phyloP scores from a whole-genome alignment of 2,888 invertebrate genomes.

The Pemphredon lugubris region DNA sequence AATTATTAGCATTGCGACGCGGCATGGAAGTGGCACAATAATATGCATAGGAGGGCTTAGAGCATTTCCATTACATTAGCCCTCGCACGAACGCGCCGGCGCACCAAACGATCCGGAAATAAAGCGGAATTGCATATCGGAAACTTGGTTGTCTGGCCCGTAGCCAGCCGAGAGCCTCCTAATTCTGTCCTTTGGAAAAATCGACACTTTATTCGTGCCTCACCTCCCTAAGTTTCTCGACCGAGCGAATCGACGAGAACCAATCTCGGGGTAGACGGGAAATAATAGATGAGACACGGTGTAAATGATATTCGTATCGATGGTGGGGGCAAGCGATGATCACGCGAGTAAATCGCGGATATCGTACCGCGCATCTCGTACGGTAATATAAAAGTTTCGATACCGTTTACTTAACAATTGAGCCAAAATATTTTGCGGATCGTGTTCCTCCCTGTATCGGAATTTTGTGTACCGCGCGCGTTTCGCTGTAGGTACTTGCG shows the following conservation, averaged over 20 bases:
- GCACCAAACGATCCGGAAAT: conserved; percentile 76
- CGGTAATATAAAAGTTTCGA: no score
- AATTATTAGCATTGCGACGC: conserved; percentile 74
- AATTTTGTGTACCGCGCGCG: no score
- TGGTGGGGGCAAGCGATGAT: no score
- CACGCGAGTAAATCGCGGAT: no score
- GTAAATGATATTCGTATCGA: conserved; percentile 7
- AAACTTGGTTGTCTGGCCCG: conserved; percentile 67
- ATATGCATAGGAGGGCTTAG: conserved; percentile 75
- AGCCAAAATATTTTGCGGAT: no score
- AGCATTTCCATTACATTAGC: conserved; percentile 78
- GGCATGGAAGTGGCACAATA: conserved; percentile 74
- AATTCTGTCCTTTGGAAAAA: conserved; percentile 68
- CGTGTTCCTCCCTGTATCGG: no score
- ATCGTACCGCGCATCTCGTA: no score
- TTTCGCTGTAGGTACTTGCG: no score
- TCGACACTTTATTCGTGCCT: conserved; percentile 60
- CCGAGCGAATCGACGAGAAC: conserved; percentile 27
- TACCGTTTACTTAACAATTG: no score
- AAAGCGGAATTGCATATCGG: conserved; percentile 77
- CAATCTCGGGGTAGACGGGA: conserved; percentile 40
- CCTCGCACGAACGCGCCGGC: conserved; percentile 70
- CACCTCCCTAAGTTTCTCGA: conserved; percentile 49
- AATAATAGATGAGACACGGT: conserved; percentile 29
- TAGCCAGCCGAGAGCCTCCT: conserved; percentile 64